Conservation (phyloP, 2,797 vertebrate species). For the Pelochelys cantorii region DNA sequence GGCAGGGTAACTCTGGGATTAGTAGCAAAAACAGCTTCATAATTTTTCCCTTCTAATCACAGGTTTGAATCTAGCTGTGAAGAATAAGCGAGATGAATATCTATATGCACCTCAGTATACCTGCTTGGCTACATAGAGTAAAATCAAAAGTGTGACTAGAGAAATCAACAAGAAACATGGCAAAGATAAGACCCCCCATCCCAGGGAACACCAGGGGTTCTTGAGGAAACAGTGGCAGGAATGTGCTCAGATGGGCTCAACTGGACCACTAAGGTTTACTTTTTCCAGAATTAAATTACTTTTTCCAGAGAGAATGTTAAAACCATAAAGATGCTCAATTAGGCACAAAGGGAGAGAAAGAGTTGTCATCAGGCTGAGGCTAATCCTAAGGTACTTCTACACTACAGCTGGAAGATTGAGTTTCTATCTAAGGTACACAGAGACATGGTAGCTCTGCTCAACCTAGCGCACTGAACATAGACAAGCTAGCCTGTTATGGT, state of each 20-base stretch:
- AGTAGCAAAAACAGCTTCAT: constrained; percentile 21
- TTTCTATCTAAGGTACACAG: not conserved
- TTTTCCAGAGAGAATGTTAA: not conserved
- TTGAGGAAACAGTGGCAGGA: not conserved
- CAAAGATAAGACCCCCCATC: constrained; percentile 30
- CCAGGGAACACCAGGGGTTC: constrained; percentile 19
- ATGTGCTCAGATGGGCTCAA: not conserved
- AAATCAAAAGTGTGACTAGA: constrained; percentile 40
- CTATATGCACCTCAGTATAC: not conserved
- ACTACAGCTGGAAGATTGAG: not conserved
- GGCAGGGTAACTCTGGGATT: constrained; percentile 3
- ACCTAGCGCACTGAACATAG: not conserved
- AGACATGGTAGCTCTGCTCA: not conserved
- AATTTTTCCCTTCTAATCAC: not conserved
- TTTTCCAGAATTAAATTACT: constrained; percentile 45
- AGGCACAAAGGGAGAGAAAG: not conserved
- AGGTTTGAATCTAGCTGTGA: constrained; percentile 39
- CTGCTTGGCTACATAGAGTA: constrained; percentile 13
- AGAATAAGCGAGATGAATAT: constrained; percentile 1
- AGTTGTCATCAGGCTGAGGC: not conserved
- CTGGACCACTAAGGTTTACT: constrained; percentile 56
- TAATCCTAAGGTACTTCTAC: not conserved
- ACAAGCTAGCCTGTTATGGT: too few relatives aligned
- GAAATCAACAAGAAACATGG: constrained; percentile 6
- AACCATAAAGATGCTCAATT: not conserved